Percentiles rank a stretch among this genome's conserved stretches.
Conservation (phyloP, 2,113 vertebrate genomes). For the Melanotaenia duboulayi region DNA sequence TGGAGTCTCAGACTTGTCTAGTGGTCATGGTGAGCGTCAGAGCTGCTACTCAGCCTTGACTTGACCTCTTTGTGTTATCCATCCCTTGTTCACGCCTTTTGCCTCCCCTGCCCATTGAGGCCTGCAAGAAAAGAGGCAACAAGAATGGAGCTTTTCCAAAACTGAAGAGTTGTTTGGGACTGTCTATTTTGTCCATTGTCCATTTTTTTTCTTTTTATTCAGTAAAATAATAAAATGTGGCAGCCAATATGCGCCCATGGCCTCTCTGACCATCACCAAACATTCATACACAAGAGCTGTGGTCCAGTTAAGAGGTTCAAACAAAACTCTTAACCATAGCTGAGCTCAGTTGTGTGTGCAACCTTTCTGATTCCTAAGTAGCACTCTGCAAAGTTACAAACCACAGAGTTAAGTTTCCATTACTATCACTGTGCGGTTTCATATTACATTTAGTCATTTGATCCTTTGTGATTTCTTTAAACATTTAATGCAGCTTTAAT, state of each 20-base stretch:
- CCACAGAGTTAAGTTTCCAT: too few relatives aligned
- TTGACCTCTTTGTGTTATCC: conserved; percentile 25
- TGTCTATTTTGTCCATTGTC: too few relatives aligned
- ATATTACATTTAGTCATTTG: background rate
- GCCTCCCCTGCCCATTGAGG: background rate
- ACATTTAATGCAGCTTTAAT: background rate
- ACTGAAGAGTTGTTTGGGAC: background rate
- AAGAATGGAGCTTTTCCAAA: background rate
- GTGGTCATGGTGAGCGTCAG: background rate
- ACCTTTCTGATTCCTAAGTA: too few relatives aligned
- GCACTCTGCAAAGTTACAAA: too few relatives aligned
- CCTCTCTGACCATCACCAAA: too few relatives aligned
- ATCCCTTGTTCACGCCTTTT: background rate
- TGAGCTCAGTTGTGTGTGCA: too few relatives aligned
- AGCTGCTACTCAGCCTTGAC: conserved; percentile 51
- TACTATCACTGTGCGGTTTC: background rate
- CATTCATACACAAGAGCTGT: too few relatives aligned
- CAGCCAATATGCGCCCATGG: too few relatives aligned
- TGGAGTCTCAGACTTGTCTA: conserved; percentile 44
- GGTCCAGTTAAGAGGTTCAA: too few relatives aligned
- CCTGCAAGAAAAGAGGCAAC: conserved; percentile 1
- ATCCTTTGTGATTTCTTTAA: background rate
- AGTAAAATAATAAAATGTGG: too few relatives aligned
- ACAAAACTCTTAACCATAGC: too few relatives aligned
- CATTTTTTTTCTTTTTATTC: too few relatives aligned